Base-by-base conservation (phyloP, 1,140 invertebrate genomes). In the Mizuhopecten yessoensis region DNA sequence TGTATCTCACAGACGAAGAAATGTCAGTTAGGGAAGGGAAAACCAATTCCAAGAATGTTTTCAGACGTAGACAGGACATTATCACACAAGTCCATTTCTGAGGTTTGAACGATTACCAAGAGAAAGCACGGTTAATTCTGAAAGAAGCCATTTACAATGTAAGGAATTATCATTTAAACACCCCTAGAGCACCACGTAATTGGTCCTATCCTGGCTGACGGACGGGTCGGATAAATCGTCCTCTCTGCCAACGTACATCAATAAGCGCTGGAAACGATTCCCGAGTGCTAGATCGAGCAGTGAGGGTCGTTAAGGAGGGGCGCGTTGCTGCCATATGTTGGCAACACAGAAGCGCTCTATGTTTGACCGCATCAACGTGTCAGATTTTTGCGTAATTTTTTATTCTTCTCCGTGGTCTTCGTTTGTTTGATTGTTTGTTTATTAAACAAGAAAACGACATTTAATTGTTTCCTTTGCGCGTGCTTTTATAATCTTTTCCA, bases 121-220 rank as follows among this genome's bases (percentile, higher is more conserved):
- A 3, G 57, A 75, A 75, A 75, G 57, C 57, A 29, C 57, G 57
- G 57, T 29, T 75, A 75, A 75, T 75, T 75, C 57, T 75, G 57
- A 75, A 75, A 75, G 57, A 75, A 75, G n/a, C 57, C 57, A 75
- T 75, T 75, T 75, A 75, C 57, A 75, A 75, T 75, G 57, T 75
- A 75, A 75, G 57, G 57, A 75, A 75, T 75, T 75, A 75, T 75
- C 57, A 75, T 75, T 75, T n/a, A 75, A 75, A n/a, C 57, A n/a
- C n/a, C 57, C 57, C 57, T 75, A 17, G 57, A 75, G 57, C 57
- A 75, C 57, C 57, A 75, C 57, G 57, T 75, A 75, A 75, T 75
- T 75, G 57, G n/a, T n/a, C 57, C 57, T 75, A 75, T 75, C 57
- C 57, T 29, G 29, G 23, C n/a, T 75, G 57, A 75, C n/a, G n/a